Evolutionary conservation across 1,140 invertebrate genomes (phyloP).

Genomic region (Drosophila ironensis): DNA sequence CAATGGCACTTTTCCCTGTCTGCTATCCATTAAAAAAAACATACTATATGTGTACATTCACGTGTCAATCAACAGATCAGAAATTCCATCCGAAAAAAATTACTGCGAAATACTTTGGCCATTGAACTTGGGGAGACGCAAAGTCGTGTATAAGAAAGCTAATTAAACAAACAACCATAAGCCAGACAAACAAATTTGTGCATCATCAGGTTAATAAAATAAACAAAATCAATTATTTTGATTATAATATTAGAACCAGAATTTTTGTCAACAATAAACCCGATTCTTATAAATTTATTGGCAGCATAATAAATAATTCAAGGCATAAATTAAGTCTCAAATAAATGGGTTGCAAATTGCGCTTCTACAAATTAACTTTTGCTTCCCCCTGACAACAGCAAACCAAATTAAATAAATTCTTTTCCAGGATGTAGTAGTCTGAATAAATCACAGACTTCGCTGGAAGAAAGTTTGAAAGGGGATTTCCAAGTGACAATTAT

Average conservation of each 20-base stretch:
- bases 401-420: not conserved
- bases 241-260: no score
- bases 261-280: no score
- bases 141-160: no score
- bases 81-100: not conserved
- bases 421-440: conserved; percentile 3
- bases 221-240: no score
- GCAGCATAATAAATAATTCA: no score
- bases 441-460: conserved; percentile 1
- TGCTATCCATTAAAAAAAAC: no score
- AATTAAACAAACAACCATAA: not conserved
- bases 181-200: not conserved
- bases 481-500: conserved; percentile 11
- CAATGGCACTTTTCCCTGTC: not conserved
- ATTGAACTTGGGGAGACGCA: conserved; percentile 24
- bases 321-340: no score
- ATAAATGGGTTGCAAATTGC: no score
- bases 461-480: not conserved
- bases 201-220: not conserved
- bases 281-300: no score
- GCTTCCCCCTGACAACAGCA: not conserved
- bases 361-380: no score
- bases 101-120: conserved; percentile 16
- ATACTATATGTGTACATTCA: no score
- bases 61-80: conserved; percentile 18